Base-by-base conservation (phyloP, 2,888 invertebrate species). In the Papilio protenor region DNA sequence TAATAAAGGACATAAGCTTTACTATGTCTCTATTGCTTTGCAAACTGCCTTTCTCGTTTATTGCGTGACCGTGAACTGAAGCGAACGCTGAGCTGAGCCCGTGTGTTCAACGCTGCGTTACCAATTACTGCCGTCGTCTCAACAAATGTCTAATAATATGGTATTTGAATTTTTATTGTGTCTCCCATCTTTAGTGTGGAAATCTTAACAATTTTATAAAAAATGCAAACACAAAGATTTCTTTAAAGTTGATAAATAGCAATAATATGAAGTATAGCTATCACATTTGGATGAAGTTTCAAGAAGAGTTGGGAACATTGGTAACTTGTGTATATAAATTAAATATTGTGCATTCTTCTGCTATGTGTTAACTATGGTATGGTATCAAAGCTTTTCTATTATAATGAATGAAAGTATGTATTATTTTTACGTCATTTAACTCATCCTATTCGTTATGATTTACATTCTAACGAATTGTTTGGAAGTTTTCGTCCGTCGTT, bases 31-130 rank as follows among this genome's bases (percentile, higher is more conserved):
- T 72, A 40, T 70, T 73, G 59, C 73, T 59, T 69, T 69, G 77
- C 73, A 59, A 74, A 71, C 57, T 77, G 74, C 74, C 70, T 77
- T 69, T 77, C 61, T 57, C 49, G 72, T 75, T 72, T 71, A 75
- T 78, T 71, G 78, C 75, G 45, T 73, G 55, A 23, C 69, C 78
- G 61, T 73, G 47, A 66, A 75, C 75, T 73, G 45, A 78, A 64
- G 49, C 23, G n/a, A 72, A 21, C 66, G 27, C 47, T 47, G 33
- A 27, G 21, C 23, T 55, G 45, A 45, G 72, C 23, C 59, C 49
- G 72, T 64, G 66, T 72, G 78, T 52, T 72, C 78, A 78, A 21
- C 75, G 27, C 75, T 45, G 71, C 78, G 75, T 78, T 78, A 78
- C 78, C 78, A 72, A 78, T 75, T 75, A 40, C 78, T 64, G 75